Evolutionary conservation across 2,113 vertebrate genomes (phyloP).

Genomic region (Phyllopteryx taeniolatus): DNA sequence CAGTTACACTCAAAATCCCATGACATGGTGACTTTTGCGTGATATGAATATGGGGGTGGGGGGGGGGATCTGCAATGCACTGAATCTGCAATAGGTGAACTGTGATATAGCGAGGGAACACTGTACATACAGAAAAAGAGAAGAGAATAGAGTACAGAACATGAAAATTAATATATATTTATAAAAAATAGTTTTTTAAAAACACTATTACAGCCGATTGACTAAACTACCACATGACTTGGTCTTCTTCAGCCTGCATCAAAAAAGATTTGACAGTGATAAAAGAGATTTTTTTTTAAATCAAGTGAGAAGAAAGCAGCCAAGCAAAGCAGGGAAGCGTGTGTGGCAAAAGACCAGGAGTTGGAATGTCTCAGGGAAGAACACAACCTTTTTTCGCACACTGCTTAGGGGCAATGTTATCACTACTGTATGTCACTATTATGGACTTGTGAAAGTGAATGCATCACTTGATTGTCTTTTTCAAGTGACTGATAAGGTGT

Average conservation of each 20-base stretch:
- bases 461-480: background rate
- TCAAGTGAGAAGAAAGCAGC: slow-evolving; percentile 2
- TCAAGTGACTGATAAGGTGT: no score
- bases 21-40: no score
- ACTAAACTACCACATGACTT: slow-evolving; percentile 43
- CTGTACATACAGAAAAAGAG: no score
- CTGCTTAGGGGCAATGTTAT: background rate
- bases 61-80: no score
- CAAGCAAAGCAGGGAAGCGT: slow-evolving; percentile 35
- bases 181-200: background rate
- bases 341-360: slow-evolving; percentile 12
- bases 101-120: no score
- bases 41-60: no score
- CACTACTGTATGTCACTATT: no score
- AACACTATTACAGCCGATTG: slow-evolving; percentile 1
- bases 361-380: slow-evolving; percentile 52
- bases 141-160: slow-evolving; percentile 1
- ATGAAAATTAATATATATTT: background rate
- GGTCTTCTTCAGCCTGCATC: slow-evolving; percentile 58
- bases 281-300: background rate
- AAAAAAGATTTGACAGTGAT: slow-evolving; percentile 18
- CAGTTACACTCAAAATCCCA: no score
- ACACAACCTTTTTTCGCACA: slow-evolving; percentile 30
- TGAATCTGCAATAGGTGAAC: no score
- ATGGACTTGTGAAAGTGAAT: background rate